Base-by-base conservation (phyloP, 2,888 invertebrate species). In the Atethmia centrago region DNA sequence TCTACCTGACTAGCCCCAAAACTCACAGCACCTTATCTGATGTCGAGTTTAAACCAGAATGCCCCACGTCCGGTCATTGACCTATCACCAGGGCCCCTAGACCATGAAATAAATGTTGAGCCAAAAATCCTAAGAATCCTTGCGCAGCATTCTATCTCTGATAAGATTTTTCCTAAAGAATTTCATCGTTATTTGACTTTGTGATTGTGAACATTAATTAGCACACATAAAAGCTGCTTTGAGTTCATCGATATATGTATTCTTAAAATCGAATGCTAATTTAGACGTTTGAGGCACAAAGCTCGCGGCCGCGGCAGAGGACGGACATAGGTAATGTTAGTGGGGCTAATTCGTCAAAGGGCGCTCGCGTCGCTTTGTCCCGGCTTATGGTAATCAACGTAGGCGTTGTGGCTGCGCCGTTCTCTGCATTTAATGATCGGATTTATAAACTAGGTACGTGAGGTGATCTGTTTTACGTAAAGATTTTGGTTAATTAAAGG, bases 321-420 rank as follows among this genome's bases (percentile, higher is more conserved):
- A 80, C 76, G 87, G 89, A 89, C 90, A 89, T 89, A 88, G 92
- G 90, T 91, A 90, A 92, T 92, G 92, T 92, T 91, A 91, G 92
- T 90, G 91, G 90, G 72, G 93, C 93, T 95, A 95, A 95, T 95
- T 95, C 94, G 94, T 95, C 95, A 95, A 95, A 95, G 95, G 95
- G 92, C 89, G 88, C 88, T 88, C 90, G 90, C 85, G 85, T 89
- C 92, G 94, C 95, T 95, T 95, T 95, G 95, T 95, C 90, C 91
- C 90, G 91, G 94, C 94, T 95, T 94, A 94, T 94, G 94, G 94
- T 95, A 95, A 95, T 95, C 94, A 95, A 91, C 91, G 92, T 85
- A 89, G 90, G 88, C 87, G 88, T 88, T 87, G 89, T 87, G 88
- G 89, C 73, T 79, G 79, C 73, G 74, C 82, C 74, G 77, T 75